phyloP scores from a whole-genome alignment of 2,797 vertebrate genomes.

The Acipenser oxyrinchus region DNA sequence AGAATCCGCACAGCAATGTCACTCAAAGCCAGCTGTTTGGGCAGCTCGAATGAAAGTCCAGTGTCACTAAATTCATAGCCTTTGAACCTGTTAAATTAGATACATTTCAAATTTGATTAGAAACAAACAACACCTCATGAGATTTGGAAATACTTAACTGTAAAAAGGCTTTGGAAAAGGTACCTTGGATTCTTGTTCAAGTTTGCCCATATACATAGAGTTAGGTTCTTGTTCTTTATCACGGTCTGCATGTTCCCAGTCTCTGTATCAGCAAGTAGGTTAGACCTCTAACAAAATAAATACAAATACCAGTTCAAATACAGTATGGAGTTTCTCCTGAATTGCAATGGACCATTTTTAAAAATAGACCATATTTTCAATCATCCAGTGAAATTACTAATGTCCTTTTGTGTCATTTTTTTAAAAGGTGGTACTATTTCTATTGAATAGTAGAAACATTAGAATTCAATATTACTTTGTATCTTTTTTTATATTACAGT shows the following conservation, averaged over 20 bases:
- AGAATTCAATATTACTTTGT: background rate
- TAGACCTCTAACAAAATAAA: constrained; percentile 49
- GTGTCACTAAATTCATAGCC: constrained; percentile 54
- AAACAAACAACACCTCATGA: background rate
- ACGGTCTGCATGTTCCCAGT: constrained; percentile 81
- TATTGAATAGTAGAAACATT: too few relatives aligned
- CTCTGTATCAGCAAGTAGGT: constrained; percentile 58
- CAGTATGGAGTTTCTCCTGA: too few relatives aligned
- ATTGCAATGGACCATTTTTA: too few relatives aligned
- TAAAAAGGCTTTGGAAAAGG: background rate
- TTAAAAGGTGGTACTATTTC: too few relatives aligned
- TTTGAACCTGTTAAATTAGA: constrained; percentile 55
- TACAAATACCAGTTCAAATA: too few relatives aligned
- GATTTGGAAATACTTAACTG: background rate
- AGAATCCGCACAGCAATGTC: constrained; percentile 66
- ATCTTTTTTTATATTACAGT: background rate
- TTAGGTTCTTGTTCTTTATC: constrained; percentile 59
- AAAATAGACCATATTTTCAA: too few relatives aligned
- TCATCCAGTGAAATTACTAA: too few relatives aligned
- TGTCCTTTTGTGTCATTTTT: too few relatives aligned
- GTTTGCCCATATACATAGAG: constrained; percentile 86
- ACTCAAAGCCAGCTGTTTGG: constrained; percentile 61
- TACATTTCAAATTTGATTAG: background rate
- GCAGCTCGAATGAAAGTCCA: constrained; percentile 66
- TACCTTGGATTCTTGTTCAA: constrained; percentile 80